A percentile compares a stretch with the other conserved stretches of the same genome.
Evolutionary conservation across 2,113 vertebrate species (phyloP).

Genomic region (Baryphthengus martii): DNA sequence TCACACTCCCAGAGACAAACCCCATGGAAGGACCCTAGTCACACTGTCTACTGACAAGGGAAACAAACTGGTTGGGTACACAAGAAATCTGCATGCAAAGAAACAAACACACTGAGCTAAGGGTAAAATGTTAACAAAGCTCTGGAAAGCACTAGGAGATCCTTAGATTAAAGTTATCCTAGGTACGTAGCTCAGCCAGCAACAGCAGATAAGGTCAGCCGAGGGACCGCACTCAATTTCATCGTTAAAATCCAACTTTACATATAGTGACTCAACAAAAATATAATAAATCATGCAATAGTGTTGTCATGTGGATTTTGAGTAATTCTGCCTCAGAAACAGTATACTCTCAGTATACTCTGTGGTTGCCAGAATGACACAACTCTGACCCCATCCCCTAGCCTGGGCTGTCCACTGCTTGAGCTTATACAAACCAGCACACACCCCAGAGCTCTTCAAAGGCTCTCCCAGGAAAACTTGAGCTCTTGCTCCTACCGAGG

Average conservation of each 20-base stretch:
- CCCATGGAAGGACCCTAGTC: rapidly evolving
- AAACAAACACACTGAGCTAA: neutral
- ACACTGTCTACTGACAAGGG: neutral
- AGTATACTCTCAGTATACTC: rapidly evolving
- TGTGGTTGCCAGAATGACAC: neutral
- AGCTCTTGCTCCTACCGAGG: rapidly evolving
- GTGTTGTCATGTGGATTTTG: neutral
- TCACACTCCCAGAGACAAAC: neutral
- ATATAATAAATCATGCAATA: neutral
- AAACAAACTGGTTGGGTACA: neutral
- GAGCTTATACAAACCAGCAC: neutral
- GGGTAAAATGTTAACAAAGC: neutral
- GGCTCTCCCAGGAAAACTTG: neutral
- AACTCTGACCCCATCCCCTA: neutral
- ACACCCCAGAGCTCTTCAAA: neutral
- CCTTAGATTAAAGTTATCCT: neutral
- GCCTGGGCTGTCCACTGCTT: neutral
- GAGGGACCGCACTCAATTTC: neutral
- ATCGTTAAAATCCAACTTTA: neutral
- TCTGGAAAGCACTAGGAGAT: neutral
- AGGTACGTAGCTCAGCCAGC: neutral
- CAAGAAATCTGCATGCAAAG: neutral
- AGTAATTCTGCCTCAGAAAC: neutral
- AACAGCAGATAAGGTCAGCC: neutral
- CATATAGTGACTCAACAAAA: neutral